Evolutionary conservation across 2,113 vertebrate genomes (phyloP), one percentile per base, ranked within the genome.

Genomic region (Engystomops pustulosus): DNA sequence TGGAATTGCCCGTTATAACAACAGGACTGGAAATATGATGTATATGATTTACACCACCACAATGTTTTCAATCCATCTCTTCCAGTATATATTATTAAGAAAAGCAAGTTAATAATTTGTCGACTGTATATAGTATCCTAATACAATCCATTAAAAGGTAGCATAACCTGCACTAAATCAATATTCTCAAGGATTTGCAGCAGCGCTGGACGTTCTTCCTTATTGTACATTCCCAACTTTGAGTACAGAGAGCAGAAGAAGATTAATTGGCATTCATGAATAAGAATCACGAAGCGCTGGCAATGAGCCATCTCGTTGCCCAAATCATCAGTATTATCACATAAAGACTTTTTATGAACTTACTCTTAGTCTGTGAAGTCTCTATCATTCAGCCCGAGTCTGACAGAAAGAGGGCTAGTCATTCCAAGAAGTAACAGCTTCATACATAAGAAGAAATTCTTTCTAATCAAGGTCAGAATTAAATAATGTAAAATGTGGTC

Each of bases 391-490:
- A 80, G 30, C 36, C 44, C 8, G 25, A 32, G 9, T 60, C 34
- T 60, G 25, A 41, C 38, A 83, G 81, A 4, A 8, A 81, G 47
- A 81, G 47, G 68, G 67, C 27, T 34, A 82, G 11, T 47, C 49
- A 74, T 60, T 62, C 38, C 51, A 83, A 38, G 80, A 82, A 83
- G 72, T 74, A 83, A 74, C 36, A 83, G 44, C 38, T 47, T 75
- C 23, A 62, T 62, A 62, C 23, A 60, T 12, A 6, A 36, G 38
- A 75, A 74, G 45, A 9, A 74, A 62, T 74, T 75, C 23, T 62
- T 1, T 45, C 47, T 74, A 25, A 75, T 75, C 25, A 74, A 83
- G 70, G 69, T 58, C 25, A 17, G 18, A 23, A 65, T 55, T 82
- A 58, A 53, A 68, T 68, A n/a, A 68, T 68, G 41, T 32, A 47